Evolutionary conservation across 1,140 invertebrate genomes (phyloP).

Genomic region (Palaemon carinicauda): DNA sequence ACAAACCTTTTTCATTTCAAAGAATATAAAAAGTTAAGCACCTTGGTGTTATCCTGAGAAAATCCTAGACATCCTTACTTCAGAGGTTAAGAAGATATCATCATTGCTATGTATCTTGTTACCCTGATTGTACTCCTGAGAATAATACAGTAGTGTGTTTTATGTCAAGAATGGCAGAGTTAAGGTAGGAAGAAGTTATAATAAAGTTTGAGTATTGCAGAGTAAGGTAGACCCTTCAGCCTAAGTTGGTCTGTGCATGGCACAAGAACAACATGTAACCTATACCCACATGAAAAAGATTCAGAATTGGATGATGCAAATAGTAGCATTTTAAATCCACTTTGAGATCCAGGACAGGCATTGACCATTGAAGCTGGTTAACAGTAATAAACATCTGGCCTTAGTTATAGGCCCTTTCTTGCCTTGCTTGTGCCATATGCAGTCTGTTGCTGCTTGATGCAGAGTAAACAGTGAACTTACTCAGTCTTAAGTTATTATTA

Average conservation of each 20-base stretch:
- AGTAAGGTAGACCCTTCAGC: conserved; percentile 16
- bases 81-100: too few species aligned
- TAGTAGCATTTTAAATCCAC: too few species aligned
- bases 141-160: too few species aligned
- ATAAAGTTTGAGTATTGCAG: conserved; percentile 10
- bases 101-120: too few species aligned
- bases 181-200: too few species aligned
- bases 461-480: conserved; percentile 20
- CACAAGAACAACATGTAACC: conserved; percentile 3
- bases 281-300: neutral
- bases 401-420: neutral
- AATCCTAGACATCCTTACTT: too few species aligned
- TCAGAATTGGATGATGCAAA: neutral
- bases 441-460: conserved; percentile 23
- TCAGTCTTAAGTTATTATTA: conserved; percentile 46
- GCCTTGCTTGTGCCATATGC: conserved; percentile 42
- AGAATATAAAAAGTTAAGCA: too few species aligned
- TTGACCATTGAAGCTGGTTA: neutral
- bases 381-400: neutral
- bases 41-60: too few species aligned
- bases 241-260: conserved; percentile 32
- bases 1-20: too few species aligned
- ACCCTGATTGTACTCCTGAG: too few species aligned
- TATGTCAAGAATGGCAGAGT: too few species aligned
- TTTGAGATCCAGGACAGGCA: too few species aligned